Percentiles rank a stretch among this genome's conserved stretches.
Conservation (phyloP, 2,888 invertebrate species). For the Tenodera sinensis region DNA sequence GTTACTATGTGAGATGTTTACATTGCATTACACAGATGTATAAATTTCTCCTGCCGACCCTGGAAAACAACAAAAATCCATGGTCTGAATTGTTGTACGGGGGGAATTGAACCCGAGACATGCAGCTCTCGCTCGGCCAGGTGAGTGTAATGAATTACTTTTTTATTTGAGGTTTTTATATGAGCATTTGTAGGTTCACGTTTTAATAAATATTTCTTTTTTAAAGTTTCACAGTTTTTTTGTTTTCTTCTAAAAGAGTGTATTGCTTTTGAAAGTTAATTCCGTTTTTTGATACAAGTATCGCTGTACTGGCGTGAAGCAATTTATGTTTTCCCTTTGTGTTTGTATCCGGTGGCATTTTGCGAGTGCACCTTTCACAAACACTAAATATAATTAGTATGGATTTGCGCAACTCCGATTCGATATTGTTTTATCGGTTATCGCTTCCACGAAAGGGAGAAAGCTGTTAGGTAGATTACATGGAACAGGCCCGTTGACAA, state of each 20-base stretch:
- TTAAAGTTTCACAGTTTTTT: not conserved
- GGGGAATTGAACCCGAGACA: too few relatives aligned
- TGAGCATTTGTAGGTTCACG: too few relatives aligned
- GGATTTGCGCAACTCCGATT: not conserved
- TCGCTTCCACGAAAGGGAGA: not conserved
- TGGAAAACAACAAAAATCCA: too few relatives aligned
- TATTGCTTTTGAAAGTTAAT: not conserved
- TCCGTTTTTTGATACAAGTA: not conserved
- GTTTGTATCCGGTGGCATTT: not conserved
- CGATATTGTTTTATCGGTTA: not conserved
- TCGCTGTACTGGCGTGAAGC: not conserved
- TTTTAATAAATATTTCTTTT: not conserved
- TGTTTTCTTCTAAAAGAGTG: not conserved
- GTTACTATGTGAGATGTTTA: too few relatives aligned
- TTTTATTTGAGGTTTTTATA: too few relatives aligned
- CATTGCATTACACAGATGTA: too few relatives aligned
- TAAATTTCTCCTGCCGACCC: too few relatives aligned
- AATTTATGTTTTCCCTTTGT: not conserved
- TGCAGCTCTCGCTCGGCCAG: too few relatives aligned
- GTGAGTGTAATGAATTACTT: too few relatives aligned
- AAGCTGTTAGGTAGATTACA: not conserved
- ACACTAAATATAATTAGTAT: not conserved
- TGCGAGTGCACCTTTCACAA: not conserved
- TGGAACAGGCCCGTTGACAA: not conserved
- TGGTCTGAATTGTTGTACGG: too few relatives aligned